phyloP scores from a whole-genome alignment of 2,797 vertebrate species.

The Siniperca scherzeri region DNA sequence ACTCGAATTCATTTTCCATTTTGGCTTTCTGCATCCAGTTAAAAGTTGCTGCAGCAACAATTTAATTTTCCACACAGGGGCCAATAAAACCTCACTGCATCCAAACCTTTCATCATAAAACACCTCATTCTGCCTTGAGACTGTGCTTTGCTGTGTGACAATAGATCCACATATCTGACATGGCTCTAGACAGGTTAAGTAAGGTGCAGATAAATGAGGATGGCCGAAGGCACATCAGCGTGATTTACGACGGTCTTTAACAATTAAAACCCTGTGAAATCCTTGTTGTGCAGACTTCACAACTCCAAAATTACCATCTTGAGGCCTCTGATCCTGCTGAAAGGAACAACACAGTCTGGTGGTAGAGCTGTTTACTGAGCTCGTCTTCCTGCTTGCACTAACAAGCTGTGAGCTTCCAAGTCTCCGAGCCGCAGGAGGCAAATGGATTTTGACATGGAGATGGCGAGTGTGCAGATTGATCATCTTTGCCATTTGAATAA shows the following conservation, averaged over 20 bases:
- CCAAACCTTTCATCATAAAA: constrained; percentile 29
- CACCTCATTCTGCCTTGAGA: constrained; percentile 7
- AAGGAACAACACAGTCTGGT: constrained; percentile 24
- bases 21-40: neutral
- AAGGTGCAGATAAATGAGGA: constrained; percentile 40
- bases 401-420: constrained; percentile 40
- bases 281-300: constrained; percentile 34
- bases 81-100: constrained; percentile 44
- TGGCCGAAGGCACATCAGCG: neutral
- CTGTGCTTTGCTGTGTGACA: neutral
- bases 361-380: constrained; percentile 24
- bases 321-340: constrained; percentile 29
- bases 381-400: constrained; percentile 14
- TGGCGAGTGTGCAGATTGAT: constrained; percentile 53
- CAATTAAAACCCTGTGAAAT: constrained; percentile 45
- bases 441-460: constrained; percentile 48
- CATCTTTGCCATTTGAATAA: constrained; percentile 69
- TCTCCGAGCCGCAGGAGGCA: constrained; percentile 40
- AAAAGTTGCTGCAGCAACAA: constrained; percentile 25
- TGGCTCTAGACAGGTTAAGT: constrained; percentile 18
- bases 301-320: constrained; percentile 25
- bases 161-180: constrained; percentile 37
- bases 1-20: neutral
- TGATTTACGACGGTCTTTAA: constrained; percentile 46
- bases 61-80: constrained; percentile 24